Evolutionary conservation across 2,797 vertebrate genomes (phyloP), one percentile per base, ranked within the genome.

Genomic region (Lates japonicus): DNA sequence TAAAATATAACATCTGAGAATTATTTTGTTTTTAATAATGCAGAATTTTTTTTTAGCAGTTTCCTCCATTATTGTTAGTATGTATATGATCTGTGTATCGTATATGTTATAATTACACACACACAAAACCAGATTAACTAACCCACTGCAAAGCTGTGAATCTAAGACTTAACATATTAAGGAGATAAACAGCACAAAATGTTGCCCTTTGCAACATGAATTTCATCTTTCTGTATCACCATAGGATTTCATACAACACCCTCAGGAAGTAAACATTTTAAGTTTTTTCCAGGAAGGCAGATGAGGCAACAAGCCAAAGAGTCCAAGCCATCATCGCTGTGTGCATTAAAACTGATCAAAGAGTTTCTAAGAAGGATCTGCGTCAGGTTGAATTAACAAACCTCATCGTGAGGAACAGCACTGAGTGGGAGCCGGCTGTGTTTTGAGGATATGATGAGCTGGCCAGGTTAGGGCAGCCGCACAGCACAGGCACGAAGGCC

Each of bases 291-390:
- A 49, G 55, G 81, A 71, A 62, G 13, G 64, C 41, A 49, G 78
- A 0, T 33, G 69, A 80, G 83, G 76, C 63, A 69, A 52, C 48
- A 9, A 25, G 76, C 79, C 72, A 72, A 54, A 19, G 7, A 68
- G 2, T 16, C 62, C 44, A 5, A 58, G 70, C 31, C 64, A 19
- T 39, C 74, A 2, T 33, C 4, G 1, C 75, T 44, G 65, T 4
- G 42, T 57, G 52, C 31, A 76, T 71, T 58, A 49, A 41, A 25
- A 48, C 20, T 81, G 88, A 93, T 91, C 86, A 93, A 91, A 92
- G 90, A 1, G 39, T 58, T 81, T 72, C 31, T 76, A 33, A 42
- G 70, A 59, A 44, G 83, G 88, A 82, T 85, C 77, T 5, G 19
- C 31, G 81, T 92, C 87, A 66, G 70, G 39, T 37, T 6, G 60